These are phyloP conservation scores for Labroides dimidiatus DNA, from an alignment of 2,797 vertebrate genomes.

Conservation along the genomic window DNA sequence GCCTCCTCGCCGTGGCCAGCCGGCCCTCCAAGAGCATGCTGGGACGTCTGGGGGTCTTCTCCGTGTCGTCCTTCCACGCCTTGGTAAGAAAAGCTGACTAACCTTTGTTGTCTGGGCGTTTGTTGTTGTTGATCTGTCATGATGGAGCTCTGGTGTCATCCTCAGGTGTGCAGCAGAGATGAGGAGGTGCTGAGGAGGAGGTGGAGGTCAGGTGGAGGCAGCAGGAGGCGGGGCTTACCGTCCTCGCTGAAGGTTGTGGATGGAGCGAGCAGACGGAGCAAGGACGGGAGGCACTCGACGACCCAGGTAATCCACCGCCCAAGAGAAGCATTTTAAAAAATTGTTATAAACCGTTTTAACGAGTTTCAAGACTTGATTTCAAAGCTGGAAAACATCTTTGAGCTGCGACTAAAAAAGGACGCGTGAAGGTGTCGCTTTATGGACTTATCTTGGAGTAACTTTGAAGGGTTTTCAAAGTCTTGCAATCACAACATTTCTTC, in stretches of 20 bases:
- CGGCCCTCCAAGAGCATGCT: slow-evolving; percentile 91
- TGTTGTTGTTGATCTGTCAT: not conserved
- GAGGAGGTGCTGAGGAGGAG: slow-evolving; percentile 86
- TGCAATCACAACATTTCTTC: not conserved
- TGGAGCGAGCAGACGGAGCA: slow-evolving; percentile 82
- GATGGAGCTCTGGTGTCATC: slow-evolving; percentile 2
- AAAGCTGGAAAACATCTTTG: too few relatives aligned
- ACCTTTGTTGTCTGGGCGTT: too few relatives aligned
- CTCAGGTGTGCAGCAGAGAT: slow-evolving; percentile 92
- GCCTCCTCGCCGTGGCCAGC: slow-evolving; percentile 89
- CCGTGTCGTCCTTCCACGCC: slow-evolving; percentile 94
- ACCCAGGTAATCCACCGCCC: slow-evolving; percentile 82
- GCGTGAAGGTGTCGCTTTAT: too few relatives aligned
- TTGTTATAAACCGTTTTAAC: too few relatives aligned
- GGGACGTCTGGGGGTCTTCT: slow-evolving; percentile 92
- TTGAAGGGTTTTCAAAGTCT: too few relatives aligned
- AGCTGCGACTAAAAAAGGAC: too few relatives aligned
- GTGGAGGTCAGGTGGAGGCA: slow-evolving; percentile 80
- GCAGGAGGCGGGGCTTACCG: slow-evolving; percentile 87
- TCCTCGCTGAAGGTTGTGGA: slow-evolving; percentile 91
- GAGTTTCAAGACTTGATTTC: too few relatives aligned
- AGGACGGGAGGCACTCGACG: slow-evolving; percentile 83
- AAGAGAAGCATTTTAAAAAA: not conserved
- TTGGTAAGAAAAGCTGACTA: slow-evolving; percentile 49
- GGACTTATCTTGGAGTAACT: too few relatives aligned